Evolutionary conservation across 2,888 invertebrate genomes (phyloP).

Genomic region (Dryococelus australis): DNA sequence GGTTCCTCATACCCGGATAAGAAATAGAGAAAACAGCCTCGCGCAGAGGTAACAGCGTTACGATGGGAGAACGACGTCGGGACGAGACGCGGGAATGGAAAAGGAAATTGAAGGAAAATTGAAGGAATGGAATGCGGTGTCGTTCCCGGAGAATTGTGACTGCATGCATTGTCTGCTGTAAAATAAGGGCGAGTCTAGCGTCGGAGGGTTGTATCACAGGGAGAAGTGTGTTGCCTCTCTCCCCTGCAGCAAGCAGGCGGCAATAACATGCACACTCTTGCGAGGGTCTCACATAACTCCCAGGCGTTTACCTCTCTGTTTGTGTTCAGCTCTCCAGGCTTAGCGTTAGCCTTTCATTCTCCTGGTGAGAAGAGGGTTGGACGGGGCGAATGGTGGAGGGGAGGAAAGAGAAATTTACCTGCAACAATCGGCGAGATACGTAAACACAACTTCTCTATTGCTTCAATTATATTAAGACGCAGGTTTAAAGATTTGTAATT

Average conservation of each 20-base stretch:
- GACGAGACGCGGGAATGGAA: neutral
- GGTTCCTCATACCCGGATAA: neutral
- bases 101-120: slow-evolving; percentile 4
- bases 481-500: too few relatives aligned
- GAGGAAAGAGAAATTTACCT: too few relatives aligned
- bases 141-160: neutral
- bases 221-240: neutral
- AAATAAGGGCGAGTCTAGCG: neutral
- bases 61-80: neutral
- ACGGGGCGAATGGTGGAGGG: too few relatives aligned
- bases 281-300: neutral
- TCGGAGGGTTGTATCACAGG: too few relatives aligned
- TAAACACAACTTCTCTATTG: too few relatives aligned
- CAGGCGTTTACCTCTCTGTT: neutral
- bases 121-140: neutral
- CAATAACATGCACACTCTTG: neutral
- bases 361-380: too few relatives aligned
- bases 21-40: neutral
- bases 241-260: neutral
- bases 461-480: too few relatives aligned
- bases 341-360: too few relatives aligned
- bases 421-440: too few relatives aligned
- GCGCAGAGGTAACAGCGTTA: neutral
- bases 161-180: neutral
- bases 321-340: too few relatives aligned